Percentiles rank a stretch among this genome's conserved stretches.
Evolutionary conservation across 2,888 invertebrate species (phyloP).

Genomic region (Philereme transversata): DNA sequence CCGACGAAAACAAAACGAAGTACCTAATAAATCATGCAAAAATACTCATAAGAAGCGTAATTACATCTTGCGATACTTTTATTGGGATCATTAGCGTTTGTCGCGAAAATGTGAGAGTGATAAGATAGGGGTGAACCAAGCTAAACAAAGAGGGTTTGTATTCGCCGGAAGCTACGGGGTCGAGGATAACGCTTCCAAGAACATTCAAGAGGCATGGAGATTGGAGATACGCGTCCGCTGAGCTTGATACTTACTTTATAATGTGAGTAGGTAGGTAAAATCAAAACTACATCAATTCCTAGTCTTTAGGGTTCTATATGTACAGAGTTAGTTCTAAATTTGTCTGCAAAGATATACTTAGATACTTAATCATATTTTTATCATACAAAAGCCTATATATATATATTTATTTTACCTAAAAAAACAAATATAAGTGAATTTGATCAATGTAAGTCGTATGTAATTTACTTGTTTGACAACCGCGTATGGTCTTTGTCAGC

Average conservation of each 20-base stretch:
- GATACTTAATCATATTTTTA: too few species aligned
- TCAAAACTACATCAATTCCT: too few species aligned
- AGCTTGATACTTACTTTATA: background rate
- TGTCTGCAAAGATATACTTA: too few species aligned
- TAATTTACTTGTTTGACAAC: too few species aligned
- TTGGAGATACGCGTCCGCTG: constrained; percentile 19
- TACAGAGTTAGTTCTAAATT: too few species aligned
- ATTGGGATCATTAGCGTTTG: constrained; percentile 69
- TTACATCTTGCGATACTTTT: constrained; percentile 62
- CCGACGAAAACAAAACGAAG: background rate
- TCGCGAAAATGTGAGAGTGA: constrained; percentile 79
- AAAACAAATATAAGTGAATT: too few species aligned
- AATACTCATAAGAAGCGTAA: constrained; percentile 58
- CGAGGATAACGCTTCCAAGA: constrained; percentile 48
- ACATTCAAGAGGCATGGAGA: constrained; percentile 35
- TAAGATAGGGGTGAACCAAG: constrained; percentile 65
- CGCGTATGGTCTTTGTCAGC: too few species aligned
- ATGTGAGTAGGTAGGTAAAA: too few species aligned
- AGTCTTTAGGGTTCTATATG: too few species aligned
- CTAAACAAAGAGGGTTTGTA: constrained; percentile 69
- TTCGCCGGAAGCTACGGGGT: constrained; percentile 60
- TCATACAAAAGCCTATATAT: too few species aligned
- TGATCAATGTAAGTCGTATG: too few species aligned
- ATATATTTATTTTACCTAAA: too few species aligned
- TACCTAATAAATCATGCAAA: constrained; percentile 52